Base-by-base conservation (phyloP, 1,140 invertebrate species). In the Varroa destructor region DNA sequence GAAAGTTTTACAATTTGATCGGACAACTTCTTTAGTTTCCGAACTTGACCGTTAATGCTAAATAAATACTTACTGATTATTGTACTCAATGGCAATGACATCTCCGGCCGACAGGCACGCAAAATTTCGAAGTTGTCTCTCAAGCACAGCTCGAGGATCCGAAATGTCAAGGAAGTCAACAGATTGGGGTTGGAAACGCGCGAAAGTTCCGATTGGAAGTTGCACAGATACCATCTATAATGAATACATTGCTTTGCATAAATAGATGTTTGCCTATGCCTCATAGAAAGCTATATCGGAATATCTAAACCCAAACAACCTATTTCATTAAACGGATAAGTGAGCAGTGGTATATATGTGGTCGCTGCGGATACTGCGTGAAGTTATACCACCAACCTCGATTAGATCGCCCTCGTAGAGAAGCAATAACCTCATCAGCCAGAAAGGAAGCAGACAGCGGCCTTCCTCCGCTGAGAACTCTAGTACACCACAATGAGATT, bases 61-160 rank as follows among this genome's bases (percentile, higher is more conserved):
- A 25, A 25, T 25, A 25, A 25, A 25, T 25, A 36, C 25, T 58
- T 12, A 58, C 57, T 12, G 57, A 36, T 58, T 12, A 58, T 81
- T 81, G 73, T 83, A 83, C 74, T 81, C 80, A 64, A 84, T 82
- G 43, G 81, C 80, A 70, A 84, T 78, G 1, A 83, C 77, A 76
- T 84, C 83, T 70, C 79, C 81, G 74, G 77, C 79, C 40, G 82
- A 82, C 10, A 84, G 77, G 75, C 83, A 84, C 8, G 82, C 81
- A 79, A 84, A 84, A 73, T 81, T 83, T 46, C 83, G 77, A 56
- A 84, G 75, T 64, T 81, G 81, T 74, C 83, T 81, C 75, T 84
- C 83, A n/a, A 84, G 77, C 46, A 79, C 80, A 76, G 83, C 83
- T 75, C 82, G 81, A 43, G 82, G 83, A 75, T 84, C 83, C 10